Conservation (phyloP, 2,797 vertebrate species). For the Leptoclinus maculatus region DNA sequence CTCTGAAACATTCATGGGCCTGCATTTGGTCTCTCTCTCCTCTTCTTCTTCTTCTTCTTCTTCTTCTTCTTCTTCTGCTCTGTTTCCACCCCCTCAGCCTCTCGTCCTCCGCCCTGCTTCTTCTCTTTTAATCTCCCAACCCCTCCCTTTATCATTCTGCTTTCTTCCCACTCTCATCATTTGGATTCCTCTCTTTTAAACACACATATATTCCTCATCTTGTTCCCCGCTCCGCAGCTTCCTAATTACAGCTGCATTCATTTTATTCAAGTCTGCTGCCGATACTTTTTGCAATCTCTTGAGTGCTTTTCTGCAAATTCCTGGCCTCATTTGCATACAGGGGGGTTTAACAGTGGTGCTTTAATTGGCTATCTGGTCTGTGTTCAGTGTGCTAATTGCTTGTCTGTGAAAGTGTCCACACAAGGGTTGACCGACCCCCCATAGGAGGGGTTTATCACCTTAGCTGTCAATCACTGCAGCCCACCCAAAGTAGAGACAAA, state of each 20-base stretch:
- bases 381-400: slow-evolving; percentile 69
- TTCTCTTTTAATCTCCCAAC: slow-evolving; percentile 35
- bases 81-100: slow-evolving; percentile 59
- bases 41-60: not conserved
- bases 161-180: slow-evolving; percentile 45
- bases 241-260: slow-evolving; percentile 44
- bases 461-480: slow-evolving; percentile 52
- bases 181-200: slow-evolving; percentile 41
- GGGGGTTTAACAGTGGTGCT: slow-evolving; percentile 38
- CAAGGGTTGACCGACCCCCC: slow-evolving; percentile 35
- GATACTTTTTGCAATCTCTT: slow-evolving; percentile 33
- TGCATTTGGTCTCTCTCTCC: slow-evolving; percentile 15
- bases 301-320: slow-evolving; percentile 51
- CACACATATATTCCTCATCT: slow-evolving; percentile 26
- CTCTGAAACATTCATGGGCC: slow-evolving; percentile 60
- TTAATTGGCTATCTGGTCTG: slow-evolving; percentile 70
- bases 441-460: slow-evolving; percentile 28
- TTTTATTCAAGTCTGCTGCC: slow-evolving; percentile 20
- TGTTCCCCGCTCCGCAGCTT: slow-evolving; percentile 4
- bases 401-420: slow-evolving; percentile 61
- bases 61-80: slow-evolving; percentile 29
- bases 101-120: slow-evolving; percentile 44
- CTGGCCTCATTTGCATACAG: slow-evolving; percentile 58
- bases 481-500: slow-evolving; percentile 24
- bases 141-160: slow-evolving; percentile 21